Evolutionary conservation across 2,888 invertebrate genomes (phyloP).

Genomic region (Pediacus dermestoides): DNA sequence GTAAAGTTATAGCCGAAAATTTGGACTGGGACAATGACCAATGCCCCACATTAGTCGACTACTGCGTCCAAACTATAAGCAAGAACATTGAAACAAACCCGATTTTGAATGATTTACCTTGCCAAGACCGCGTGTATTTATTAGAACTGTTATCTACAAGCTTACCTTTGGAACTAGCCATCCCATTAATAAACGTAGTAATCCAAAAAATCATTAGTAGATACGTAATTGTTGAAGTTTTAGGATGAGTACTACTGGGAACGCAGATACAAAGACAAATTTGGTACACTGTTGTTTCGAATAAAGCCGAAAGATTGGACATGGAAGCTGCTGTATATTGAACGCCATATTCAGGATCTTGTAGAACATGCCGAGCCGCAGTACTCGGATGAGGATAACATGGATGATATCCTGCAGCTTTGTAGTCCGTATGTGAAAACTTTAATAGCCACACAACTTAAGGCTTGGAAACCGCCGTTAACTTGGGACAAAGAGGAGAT

Average conservation of each 20-base stretch:
- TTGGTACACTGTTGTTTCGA: conserved; percentile 32
- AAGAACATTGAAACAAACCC: conserved; percentile 54
- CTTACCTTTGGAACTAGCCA: conserved; percentile 56
- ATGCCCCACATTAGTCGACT: conserved; percentile 50
- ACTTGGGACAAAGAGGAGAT: conserved; percentile 46
- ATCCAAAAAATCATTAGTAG: no score
- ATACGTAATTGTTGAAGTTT: conserved; percentile 9
- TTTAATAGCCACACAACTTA: conserved; percentile 54
- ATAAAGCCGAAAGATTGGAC: conserved; percentile 37
- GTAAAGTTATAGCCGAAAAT: conserved; percentile 53
- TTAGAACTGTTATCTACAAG: conserved; percentile 60
- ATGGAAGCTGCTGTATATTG: conserved; percentile 48
- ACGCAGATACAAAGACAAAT: conserved; percentile 50
- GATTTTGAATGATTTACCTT: conserved; percentile 55
- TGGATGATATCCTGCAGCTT: conserved; percentile 39
- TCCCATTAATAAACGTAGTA: conserved; percentile 56
- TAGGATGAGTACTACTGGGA: conserved; percentile 64
- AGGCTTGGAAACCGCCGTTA: conserved; percentile 54
- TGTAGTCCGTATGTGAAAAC: conserved; percentile 54
- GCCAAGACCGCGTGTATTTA: conserved; percentile 57
- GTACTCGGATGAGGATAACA: conserved; percentile 43
- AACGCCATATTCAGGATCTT: conserved; percentile 42
- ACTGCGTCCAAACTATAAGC: conserved; percentile 53
- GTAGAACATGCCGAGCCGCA: conserved; percentile 47
- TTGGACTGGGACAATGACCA: conserved; percentile 55